Conservation (phyloP, 2,113 vertebrate genomes). For the Carettochelys insculpta region DNA sequence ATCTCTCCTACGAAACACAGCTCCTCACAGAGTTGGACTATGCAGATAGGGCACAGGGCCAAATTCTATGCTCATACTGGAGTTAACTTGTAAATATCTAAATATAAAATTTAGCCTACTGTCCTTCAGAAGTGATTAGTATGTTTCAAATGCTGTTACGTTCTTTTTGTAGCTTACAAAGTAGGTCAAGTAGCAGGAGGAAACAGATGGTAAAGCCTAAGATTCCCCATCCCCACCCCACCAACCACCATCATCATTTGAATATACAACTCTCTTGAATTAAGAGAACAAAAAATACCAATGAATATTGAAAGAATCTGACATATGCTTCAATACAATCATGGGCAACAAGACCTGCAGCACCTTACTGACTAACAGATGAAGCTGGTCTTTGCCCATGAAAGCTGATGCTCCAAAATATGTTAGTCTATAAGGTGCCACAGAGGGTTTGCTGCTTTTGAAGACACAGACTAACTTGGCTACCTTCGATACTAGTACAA, state of each 20-base stretch:
- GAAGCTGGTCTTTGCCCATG: too few relatives aligned
- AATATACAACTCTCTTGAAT: not conserved
- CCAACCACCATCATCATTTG: not conserved
- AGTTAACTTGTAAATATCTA: not conserved
- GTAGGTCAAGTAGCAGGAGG: not conserved
- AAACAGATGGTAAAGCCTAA: not conserved
- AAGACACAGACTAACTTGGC: too few relatives aligned
- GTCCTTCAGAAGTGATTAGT: accelerated
- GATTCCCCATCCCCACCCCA: not conserved
- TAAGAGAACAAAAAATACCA: not conserved
- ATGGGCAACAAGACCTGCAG: too few relatives aligned
- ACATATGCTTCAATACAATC: not conserved
- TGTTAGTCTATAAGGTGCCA: too few relatives aligned
- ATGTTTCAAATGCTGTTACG: not conserved
- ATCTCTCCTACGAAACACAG: not conserved
- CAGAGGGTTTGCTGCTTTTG: too few relatives aligned
- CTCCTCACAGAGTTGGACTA: not conserved
- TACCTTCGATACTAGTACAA: too few relatives aligned
- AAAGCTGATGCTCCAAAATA: too few relatives aligned
- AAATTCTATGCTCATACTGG: not conserved
- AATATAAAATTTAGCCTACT: not conserved
- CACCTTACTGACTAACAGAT: too few relatives aligned
- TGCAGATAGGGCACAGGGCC: not conserved
- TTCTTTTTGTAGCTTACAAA: not conserved
- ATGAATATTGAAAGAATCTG: not conserved